phyloP scores from a whole-genome alignment of 2,797 vertebrate genomes.

The Odontamblyopus rebecca region DNA sequence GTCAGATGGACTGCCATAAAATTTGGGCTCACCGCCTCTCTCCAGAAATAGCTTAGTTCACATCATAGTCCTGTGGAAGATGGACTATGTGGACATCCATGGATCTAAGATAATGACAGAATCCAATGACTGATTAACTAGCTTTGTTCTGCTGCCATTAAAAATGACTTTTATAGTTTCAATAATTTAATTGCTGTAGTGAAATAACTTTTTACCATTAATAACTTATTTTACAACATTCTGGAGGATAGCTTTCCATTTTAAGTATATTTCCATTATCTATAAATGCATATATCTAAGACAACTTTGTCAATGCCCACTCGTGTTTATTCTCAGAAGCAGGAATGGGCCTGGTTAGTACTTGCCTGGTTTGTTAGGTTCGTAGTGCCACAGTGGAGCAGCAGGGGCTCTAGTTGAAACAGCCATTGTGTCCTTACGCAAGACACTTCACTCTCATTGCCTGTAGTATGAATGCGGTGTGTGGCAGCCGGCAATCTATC shows the following conservation, averaged over 20 bases:
- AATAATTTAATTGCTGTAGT: not conserved
- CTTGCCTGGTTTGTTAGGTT: not conserved
- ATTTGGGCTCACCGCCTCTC: not conserved
- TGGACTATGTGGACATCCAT: constrained; percentile 4
- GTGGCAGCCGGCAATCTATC: not conserved
- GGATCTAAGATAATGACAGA: constrained; percentile 8
- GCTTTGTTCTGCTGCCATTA: constrained; percentile 10
- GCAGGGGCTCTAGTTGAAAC: not conserved
- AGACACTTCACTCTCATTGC: not conserved
- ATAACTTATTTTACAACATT: not conserved
- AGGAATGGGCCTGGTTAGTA: not conserved
- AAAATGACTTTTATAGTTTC: not conserved
- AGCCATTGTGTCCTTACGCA: not conserved
- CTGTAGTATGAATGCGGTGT: not conserved
- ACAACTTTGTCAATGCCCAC: not conserved
- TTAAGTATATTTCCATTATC: not conserved
- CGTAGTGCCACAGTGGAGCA: not conserved
- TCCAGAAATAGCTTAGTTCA: not conserved
- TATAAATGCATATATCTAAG: not conserved
- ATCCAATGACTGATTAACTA: constrained; percentile 5
- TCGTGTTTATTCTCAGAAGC: not conserved
- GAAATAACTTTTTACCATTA: not conserved
- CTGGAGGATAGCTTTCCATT: not conserved
- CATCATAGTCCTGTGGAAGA: constrained; percentile 7
- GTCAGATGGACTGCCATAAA: constrained; percentile 11